Conservation (phyloP, 2,113 vertebrate genomes). For the Mystacornis crossleyi region DNA sequence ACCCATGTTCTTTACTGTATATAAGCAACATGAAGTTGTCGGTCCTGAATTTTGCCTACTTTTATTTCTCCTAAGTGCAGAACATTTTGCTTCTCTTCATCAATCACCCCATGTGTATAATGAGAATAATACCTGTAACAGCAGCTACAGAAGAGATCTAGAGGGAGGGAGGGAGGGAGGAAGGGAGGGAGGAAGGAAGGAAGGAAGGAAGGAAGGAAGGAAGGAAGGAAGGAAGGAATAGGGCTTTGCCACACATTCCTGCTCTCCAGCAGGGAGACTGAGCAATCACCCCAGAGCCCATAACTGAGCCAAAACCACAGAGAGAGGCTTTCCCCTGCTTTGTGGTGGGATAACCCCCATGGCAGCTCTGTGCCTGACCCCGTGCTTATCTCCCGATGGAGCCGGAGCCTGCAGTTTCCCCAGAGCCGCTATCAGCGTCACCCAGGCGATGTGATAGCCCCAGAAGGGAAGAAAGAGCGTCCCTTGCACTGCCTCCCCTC, state of each 20-base stretch:
- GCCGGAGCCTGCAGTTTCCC: not conserved
- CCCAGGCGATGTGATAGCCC: fast-evolving
- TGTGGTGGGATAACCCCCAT: fast-evolving
- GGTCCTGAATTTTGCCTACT: not conserved
- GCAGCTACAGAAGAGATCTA: not conserved
- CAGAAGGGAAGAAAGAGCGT: fast-evolving
- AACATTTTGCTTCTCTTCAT: not conserved
- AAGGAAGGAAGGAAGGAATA: fast-evolving
- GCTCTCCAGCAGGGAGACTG: fast-evolving
- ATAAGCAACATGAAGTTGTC: not conserved
- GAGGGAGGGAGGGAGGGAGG: fast-evolving
- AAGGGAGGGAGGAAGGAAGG: not conserved
- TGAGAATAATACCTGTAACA: not conserved
- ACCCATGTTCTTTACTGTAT: not conserved
- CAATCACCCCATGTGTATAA: not conserved
- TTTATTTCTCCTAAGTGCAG: not conserved
- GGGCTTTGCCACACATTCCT: not conserved
- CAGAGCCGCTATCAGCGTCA: fast-evolving
- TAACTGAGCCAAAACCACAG: not conserved
- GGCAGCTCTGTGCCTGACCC: not conserved
- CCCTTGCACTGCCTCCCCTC: not conserved
- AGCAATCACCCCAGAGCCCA: not conserved
- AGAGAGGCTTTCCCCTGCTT: not conserved
- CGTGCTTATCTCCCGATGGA: fast-evolving
- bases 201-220: not conserved